phyloP scores from a whole-genome alignment of 2,888 invertebrate genomes.

The Drepana falcataria region DNA sequence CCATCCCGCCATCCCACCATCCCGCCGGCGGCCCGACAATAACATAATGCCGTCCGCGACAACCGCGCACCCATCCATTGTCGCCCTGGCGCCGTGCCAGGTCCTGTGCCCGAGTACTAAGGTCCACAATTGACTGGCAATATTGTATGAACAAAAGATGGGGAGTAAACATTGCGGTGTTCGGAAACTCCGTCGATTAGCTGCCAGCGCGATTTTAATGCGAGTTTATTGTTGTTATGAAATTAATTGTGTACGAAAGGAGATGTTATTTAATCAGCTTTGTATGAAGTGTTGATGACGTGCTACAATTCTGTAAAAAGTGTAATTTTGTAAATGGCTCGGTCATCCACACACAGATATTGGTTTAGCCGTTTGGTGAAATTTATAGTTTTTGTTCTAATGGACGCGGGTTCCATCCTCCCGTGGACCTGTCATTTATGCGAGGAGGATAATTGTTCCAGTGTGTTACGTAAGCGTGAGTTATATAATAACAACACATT shows the following conservation, averaged over 20 bases:
- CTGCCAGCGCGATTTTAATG: conserved; percentile 19
- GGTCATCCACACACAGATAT: no score
- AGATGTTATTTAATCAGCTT: conserved; percentile 3
- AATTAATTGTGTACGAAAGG: conserved; percentile 6
- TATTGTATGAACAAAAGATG: background rate
- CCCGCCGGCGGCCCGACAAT: conserved; percentile 2
- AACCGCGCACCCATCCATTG: conserved; percentile 21
- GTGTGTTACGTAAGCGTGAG: no score
- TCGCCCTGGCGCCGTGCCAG: conserved; percentile 22
- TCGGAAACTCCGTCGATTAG: conserved; percentile 28
- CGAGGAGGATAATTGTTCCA: no score
- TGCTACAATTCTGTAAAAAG: no score
- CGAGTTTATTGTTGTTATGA: conserved; percentile 22
- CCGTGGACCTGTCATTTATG: no score
- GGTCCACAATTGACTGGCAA: conserved; percentile 1
- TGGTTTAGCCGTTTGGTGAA: no score
- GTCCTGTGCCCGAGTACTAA: conserved; percentile 7
- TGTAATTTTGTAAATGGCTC: no score
- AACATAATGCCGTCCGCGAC: conserved; percentile 12
- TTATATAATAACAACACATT: no score
- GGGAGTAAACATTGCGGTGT: conserved; percentile 21
- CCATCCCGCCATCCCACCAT: background rate
- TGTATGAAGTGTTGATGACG: background rate
- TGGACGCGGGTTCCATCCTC: no score
- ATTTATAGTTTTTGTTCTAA: no score